Percentiles rank a stretch among this genome's conserved stretches.
Evolutionary conservation across 2,113 vertebrate species (phyloP).

Genomic region (Opisthocomus hoazin): DNA sequence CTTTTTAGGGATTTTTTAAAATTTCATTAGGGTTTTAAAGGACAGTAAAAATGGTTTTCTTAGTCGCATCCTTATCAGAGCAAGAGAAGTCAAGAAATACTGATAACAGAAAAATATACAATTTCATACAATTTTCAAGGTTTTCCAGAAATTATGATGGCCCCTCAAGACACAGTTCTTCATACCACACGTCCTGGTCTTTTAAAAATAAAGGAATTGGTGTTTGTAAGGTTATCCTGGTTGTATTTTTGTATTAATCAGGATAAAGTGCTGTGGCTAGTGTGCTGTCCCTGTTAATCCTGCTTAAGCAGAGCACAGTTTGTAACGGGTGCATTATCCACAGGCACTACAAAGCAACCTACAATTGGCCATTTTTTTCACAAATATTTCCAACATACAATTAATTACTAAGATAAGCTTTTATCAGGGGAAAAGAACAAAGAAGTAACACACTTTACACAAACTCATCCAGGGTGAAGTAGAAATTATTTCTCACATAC

Average conservation of each 20-base stretch:
- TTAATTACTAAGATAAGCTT: not conserved
- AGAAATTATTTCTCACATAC: not conserved
- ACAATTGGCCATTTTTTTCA: not conserved
- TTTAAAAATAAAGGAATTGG: not conserved
- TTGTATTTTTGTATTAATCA: not conserved
- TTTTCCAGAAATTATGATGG: not conserved
- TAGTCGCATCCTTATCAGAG: not conserved
- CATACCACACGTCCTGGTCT: not conserved
- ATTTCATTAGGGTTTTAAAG: not conserved
- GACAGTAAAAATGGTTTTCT: not conserved
- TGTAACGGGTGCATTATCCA: not conserved
- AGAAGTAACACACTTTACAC: not conserved
- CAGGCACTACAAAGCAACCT: not conserved
- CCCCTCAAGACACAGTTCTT: not conserved
- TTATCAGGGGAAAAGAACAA: not conserved
- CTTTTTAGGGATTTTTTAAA: not conserved
- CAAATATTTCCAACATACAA: not conserved
- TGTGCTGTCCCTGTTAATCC: not conserved
- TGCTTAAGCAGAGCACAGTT: not conserved
- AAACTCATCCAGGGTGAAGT: not conserved
- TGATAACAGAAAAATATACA: not conserved
- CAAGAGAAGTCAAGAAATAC: not conserved
- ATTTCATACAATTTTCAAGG: not conserved
- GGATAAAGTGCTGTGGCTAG: not conserved
- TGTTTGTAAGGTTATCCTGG: not conserved